Conservation (phyloP, 2,113 vertebrate species). For the Plectropomus leopardus region DNA sequence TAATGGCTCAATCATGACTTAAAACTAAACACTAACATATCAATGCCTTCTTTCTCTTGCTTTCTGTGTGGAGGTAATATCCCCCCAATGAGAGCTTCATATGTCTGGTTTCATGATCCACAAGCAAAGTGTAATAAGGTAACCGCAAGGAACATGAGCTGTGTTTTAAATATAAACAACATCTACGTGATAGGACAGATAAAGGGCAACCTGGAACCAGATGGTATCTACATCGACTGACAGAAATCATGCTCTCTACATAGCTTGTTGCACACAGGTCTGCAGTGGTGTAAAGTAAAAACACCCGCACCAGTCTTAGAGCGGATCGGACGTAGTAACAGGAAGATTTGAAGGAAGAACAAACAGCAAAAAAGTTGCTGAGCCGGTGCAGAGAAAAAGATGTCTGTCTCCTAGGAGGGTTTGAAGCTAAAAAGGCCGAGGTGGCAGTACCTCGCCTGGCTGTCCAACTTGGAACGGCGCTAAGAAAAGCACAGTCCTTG, state of each 20-base stretch:
- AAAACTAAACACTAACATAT: constrained; percentile 52
- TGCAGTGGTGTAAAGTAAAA: constrained; percentile 52
- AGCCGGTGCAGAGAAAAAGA: constrained; percentile 68
- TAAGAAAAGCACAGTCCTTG: constrained; percentile 86
- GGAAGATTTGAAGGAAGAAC: constrained; percentile 51
- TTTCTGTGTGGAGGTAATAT: constrained; percentile 57
- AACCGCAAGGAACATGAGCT: constrained; percentile 77
- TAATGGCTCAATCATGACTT: constrained; percentile 36
- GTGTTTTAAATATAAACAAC: constrained; percentile 82
- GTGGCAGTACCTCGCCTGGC: constrained; percentile 81
- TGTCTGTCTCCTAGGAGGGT: constrained; percentile 72
- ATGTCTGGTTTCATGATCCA: constrained; percentile 62
- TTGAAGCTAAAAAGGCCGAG: constrained; percentile 76
- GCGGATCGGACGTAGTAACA: constrained; percentile 47
- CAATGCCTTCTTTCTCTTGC: constrained; percentile 70
- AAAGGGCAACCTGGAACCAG: constrained; percentile 70
- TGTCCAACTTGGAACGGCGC: constrained; percentile 82
- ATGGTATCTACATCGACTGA: constrained; percentile 57
- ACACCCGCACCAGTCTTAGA: constrained; percentile 44
- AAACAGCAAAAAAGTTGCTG: constrained; percentile 59
- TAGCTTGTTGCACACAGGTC: constrained; percentile 60
- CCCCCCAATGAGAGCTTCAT: constrained; percentile 59
- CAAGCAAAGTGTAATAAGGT: constrained; percentile 75
- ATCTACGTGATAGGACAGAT: constrained; percentile 65
- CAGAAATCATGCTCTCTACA: constrained; percentile 59